Base-by-base conservation (phyloP, 64 coral and sea anemone genomes). In the Hydrozoanthus tunicans region DNA sequence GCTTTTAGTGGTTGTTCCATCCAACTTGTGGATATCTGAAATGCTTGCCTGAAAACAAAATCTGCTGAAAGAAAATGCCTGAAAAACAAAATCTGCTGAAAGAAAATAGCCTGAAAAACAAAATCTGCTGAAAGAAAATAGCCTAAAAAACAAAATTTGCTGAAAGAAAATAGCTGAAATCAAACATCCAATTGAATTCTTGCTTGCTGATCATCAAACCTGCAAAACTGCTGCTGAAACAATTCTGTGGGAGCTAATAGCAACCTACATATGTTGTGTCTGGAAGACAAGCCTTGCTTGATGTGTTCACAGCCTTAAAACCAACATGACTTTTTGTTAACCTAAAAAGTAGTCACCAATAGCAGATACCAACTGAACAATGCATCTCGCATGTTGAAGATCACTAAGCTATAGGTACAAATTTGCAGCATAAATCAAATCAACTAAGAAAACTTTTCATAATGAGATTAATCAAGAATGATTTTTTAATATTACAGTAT, bases 261-360 rank as follows among this genome's bases (percentile, higher is more conserved):
- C 54, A 73, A 73, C 68, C 68, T 88, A 43, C 32, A 43, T 57
- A 64, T 88, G 53, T 72, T 88, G 84, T 88, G 84, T 88, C 84
- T 88, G 84, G 84, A 88, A 88, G 84, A 69, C 5, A 88, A 88
- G 70, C 84, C 84, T 66, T 73, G 69, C 84, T 74, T 88, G 53
- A 70, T 56, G 80, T 85, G 67, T 88, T 73, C 84, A 75, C 68
- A 73, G 56, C 54, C 54, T 73, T 32, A 82, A 73, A 4, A 88
- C 3, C 24, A 75, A 51, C 12, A 53, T 4, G 32, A 43, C 24
- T 51, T 12, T 51, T 13, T 4, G 13, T 26, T 74, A 51, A 75
- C 26, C 67, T 24, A 88, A 1, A 73, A 7, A 74, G 59, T 69
- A 59, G 70, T 56, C 68, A 73, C 6, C 20, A 12, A 0, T 57